Evolutionary conservation across 2,888 invertebrate species (phyloP).

Genomic region (Ophioninae sp.): DNA sequence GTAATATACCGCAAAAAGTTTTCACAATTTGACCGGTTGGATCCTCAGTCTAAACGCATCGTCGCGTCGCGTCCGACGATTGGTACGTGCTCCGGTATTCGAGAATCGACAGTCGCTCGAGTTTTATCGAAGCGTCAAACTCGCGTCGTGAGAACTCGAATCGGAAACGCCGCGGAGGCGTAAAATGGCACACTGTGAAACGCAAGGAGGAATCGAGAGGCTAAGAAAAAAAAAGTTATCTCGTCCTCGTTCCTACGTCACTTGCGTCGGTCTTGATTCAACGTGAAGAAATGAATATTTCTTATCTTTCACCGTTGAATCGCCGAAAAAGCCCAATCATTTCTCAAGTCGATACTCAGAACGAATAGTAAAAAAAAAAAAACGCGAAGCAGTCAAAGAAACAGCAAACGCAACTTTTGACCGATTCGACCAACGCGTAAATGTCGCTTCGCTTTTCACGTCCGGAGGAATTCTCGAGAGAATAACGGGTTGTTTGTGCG

Average conservation of each 20-base stretch:
- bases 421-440: background rate
- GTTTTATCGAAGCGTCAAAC: background rate
- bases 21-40: constrained; percentile 25
- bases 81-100: background rate
- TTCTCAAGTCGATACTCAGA: background rate
- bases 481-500: background rate
- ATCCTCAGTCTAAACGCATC: constrained; percentile 43
- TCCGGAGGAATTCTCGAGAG: background rate
- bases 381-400: background rate
- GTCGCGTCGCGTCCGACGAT: constrained; percentile 4
- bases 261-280: background rate
- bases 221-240: background rate
- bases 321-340: background rate
- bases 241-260: background rate
- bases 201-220: background rate
- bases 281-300: background rate
- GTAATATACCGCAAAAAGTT: constrained; percentile 23
- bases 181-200: background rate
- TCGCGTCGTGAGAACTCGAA: background rate
- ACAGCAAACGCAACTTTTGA: background rate
- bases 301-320: background rate
- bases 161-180: background rate
- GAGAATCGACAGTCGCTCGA: background rate
- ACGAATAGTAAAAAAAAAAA: background rate
- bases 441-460: background rate